phyloP scores from a whole-genome alignment of 1,140 invertebrate genomes.

The Paraescarpia echinospica region DNA sequence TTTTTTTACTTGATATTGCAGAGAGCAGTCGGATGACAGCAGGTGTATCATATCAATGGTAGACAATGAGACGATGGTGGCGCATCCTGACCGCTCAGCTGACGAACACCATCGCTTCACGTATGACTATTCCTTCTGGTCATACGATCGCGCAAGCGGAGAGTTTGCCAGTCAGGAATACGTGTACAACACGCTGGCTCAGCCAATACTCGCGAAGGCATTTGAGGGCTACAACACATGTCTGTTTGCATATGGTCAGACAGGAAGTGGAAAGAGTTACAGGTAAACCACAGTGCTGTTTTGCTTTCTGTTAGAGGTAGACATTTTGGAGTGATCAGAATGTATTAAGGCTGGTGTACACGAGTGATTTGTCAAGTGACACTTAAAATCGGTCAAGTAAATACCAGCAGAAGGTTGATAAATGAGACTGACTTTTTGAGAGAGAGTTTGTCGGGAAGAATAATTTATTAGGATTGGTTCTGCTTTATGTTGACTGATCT shows the following conservation, averaged over 20 bases:
- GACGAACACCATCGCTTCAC: constrained; percentile 60
- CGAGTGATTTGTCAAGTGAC: no score
- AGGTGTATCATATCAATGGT: constrained; percentile 63
- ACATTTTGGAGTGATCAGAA: background rate
- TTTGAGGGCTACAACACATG: constrained; percentile 59
- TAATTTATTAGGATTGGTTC: no score
- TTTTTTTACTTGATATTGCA: constrained; percentile 47
- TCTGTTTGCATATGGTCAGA: constrained; percentile 95
- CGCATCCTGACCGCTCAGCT: constrained; percentile 56
- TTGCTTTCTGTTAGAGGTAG: background rate
- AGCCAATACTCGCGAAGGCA: constrained; percentile 53
- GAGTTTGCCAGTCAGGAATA: constrained; percentile 51
- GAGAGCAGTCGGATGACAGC: constrained; percentile 59
- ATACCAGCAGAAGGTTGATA: no score
- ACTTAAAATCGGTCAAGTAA: no score
- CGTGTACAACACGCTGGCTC: constrained; percentile 51
- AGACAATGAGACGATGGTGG: constrained; percentile 61
- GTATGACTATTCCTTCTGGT: constrained; percentile 69
- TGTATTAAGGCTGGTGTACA: no score
- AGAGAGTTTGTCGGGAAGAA: no score
- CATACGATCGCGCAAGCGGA: constrained; percentile 46
- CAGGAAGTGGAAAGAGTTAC: constrained; percentile 88
- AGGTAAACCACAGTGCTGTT: constrained; percentile 43
- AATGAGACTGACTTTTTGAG: no score
- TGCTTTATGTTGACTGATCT: no score